Base-by-base conservation (phyloP, 2,113 vertebrate species). In the Elephantulus edwardii region DNA sequence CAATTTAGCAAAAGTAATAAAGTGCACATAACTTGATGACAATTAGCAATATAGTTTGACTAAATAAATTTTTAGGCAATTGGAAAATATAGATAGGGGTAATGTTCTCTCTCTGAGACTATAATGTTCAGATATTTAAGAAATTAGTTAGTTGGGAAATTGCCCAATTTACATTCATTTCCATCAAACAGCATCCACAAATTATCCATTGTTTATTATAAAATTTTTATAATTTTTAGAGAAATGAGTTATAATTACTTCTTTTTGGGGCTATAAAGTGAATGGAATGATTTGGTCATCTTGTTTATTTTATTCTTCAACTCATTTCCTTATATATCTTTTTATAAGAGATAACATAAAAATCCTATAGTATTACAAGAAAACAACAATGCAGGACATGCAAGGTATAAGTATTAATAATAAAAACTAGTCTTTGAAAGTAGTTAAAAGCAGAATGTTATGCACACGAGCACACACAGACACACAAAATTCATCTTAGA, bases 151-250 rank as follows among this genome's bases (percentile, higher is more conserved):
- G 10, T 35, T 89, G 26, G 62, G 86, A 54, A 70, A 80, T 70
- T 81, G 78, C 13, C n/a, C 12, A 60, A 71, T 90, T 92, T 75
- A 7, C 79, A 87, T 84, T 91, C 44, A 87, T 22, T 84, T 50
- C 4, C 71, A 8, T 33, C 86, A 77, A 68, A 33, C 89, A 81
- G 40, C 82, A 20, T 30, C 35, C 81, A 94, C 30, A 93, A 87
- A 56, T 77, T 81, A 62, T 35, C 26, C 19, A 22, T 87, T 93
- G 56, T 74, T 92, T 86, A 66, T 52, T 87, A 71, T 71, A 7
- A 83, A 76, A 42, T 72, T 44, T 83, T 88, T 50, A 70, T 46
- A 48, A 84, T 38, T 64, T 86, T 88, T 88, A 52, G n/a, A 93
- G 77, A 44, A 8, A 14, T 78, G 58, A 75, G 28, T 75, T 88